phyloP scores from a whole-genome alignment of 2,888 invertebrate genomes.

The Dichetophora obliterata region DNA sequence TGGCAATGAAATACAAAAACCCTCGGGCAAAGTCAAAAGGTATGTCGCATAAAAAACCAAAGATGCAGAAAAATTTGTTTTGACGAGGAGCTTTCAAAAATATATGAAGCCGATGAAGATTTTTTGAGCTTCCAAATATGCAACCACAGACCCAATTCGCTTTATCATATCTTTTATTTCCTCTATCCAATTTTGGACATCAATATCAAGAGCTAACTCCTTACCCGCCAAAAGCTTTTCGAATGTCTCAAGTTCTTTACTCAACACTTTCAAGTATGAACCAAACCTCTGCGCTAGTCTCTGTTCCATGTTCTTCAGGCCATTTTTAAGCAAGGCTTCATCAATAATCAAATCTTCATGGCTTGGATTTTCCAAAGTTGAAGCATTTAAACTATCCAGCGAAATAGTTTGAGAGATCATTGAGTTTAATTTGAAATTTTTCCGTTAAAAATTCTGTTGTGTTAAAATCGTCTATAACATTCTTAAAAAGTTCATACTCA shows the following conservation, averaged over 20 bases:
- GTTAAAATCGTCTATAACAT: not conserved
- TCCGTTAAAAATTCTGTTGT: not conserved
- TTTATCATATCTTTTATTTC: not conserved
- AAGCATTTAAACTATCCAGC: constrained; percentile 2
- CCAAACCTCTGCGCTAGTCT: not conserved
- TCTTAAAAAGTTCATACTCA: not conserved
- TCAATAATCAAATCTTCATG: not conserved
- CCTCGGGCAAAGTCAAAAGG: too few relatives aligned
- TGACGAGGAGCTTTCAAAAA: too few relatives aligned
- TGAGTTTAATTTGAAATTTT: not conserved
- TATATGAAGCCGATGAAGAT: too few relatives aligned
- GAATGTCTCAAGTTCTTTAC: not conserved
- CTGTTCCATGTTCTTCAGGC: not conserved
- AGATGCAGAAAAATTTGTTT: too few relatives aligned
- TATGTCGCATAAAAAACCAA: too few relatives aligned
- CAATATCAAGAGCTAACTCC: not conserved
- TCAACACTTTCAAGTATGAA: not conserved
- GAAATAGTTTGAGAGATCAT: not conserved
- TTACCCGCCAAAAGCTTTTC: not conserved
- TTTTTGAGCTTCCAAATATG: not conserved
- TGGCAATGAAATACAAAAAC: too few relatives aligned
- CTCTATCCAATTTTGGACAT: not conserved
- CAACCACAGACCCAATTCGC: not conserved
- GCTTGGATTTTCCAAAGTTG: not conserved
- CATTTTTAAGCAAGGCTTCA: not conserved